Evolutionary conservation across 2,888 invertebrate species (phyloP).

Genomic region (Apantesis nais): DNA sequence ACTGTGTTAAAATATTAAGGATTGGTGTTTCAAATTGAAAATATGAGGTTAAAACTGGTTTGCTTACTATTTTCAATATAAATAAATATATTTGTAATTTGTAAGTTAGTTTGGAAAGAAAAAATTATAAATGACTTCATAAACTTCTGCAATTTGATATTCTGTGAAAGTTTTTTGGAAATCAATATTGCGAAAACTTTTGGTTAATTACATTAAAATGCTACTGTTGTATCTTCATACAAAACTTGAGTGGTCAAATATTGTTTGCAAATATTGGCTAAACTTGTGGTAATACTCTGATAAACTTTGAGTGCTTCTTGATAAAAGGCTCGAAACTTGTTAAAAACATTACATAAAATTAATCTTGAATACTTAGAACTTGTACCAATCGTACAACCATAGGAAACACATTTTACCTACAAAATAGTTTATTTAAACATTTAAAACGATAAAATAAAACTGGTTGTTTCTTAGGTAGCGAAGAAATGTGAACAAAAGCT

Average conservation of each 20-base stretch:
- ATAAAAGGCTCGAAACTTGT: not conserved
- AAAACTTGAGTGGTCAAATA: not conserved
- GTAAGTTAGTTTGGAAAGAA: too few relatives aligned
- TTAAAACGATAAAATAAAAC: too few relatives aligned
- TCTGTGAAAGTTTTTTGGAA: not conserved
- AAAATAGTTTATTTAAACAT: too few relatives aligned
- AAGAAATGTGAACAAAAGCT: not conserved
- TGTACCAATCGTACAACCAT: not conserved
- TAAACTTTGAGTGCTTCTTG: not conserved
- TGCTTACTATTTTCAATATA: constrained; percentile 1
- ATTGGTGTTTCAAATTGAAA: too few relatives aligned
- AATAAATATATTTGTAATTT: too few relatives aligned
- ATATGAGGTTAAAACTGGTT: not conserved
- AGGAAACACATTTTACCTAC: not conserved
- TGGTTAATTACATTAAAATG: not conserved
- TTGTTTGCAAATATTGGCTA: not conserved
- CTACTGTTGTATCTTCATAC: not conserved
- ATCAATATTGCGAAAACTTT: not conserved
- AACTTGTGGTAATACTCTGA: not conserved
- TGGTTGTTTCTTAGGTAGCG: too few relatives aligned
- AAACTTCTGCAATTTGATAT: too few relatives aligned
- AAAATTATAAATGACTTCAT: too few relatives aligned
- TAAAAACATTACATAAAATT: not conserved
- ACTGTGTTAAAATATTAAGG: too few relatives aligned
- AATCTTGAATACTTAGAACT: not conserved